Conservation (phyloP, 2,888 invertebrate species). For the Agrotis segetum region DNA sequence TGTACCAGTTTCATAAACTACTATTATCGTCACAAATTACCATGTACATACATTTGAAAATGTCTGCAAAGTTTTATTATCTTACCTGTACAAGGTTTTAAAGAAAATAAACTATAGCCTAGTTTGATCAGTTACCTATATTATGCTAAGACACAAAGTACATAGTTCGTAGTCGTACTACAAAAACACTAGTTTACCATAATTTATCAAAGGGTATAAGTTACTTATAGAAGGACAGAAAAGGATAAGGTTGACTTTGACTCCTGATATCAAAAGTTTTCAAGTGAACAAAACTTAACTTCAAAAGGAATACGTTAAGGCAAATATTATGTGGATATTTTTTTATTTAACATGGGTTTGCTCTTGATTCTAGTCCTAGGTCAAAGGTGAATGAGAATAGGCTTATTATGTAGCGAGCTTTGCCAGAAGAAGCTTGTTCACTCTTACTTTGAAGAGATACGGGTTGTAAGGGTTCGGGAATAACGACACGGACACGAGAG, state of each 20-base stretch:
- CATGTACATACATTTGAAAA: background rate
- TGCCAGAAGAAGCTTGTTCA: no score
- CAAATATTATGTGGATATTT: background rate
- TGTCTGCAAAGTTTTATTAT: background rate
- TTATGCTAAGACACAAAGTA: background rate
- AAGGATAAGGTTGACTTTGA: slow-evolving; percentile 24
- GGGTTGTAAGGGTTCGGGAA: no score
- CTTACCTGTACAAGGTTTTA: background rate
- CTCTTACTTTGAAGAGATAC: no score
- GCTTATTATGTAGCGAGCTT: no score
- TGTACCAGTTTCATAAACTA: no score
- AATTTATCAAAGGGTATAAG: slow-evolving; percentile 26
- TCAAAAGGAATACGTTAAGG: slow-evolving; percentile 6
- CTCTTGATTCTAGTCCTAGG: no score
- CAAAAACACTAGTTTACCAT: slow-evolving; percentile 10
- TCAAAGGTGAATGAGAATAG: no score
- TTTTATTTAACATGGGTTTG: no score
- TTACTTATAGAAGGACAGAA: slow-evolving; percentile 24
- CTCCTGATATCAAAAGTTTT: slow-evolving; percentile 5
- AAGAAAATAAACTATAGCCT: no score
- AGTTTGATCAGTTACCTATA: background rate
- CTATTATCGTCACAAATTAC: background rate
- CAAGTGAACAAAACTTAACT: slow-evolving; percentile 16
- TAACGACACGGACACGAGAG: no score
- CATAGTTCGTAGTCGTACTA: background rate